Evolutionary conservation across 2,888 invertebrate species (phyloP).

Genomic region (Metalampra italica): DNA sequence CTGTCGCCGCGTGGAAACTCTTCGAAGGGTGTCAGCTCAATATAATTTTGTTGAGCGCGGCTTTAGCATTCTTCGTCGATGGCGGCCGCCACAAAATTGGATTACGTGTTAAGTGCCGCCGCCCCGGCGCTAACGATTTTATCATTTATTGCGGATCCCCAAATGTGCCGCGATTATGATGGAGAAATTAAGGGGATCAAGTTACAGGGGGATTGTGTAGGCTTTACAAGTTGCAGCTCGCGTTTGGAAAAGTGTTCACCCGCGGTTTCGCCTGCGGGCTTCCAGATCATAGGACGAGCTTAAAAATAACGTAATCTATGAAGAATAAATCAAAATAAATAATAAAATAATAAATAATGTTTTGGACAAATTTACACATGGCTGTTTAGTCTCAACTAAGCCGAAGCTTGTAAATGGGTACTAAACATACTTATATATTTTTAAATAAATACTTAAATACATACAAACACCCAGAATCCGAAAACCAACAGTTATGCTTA

Average conservation of each 20-base stretch:
- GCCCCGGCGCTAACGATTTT: constrained; percentile 52
- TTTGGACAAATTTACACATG: no score
- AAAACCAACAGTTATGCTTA: no score
- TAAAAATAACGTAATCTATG: no score
- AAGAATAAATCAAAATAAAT: no score
- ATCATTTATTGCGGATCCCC: constrained; percentile 58
- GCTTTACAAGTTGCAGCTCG: constrained; percentile 13
- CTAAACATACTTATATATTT: no score
- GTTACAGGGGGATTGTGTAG: constrained; percentile 14
- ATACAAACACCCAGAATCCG: no score
- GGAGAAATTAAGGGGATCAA: constrained; percentile 33
- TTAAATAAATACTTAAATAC: no score
- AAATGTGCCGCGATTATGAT: constrained; percentile 50
- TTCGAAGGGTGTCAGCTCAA: constrained; percentile 32
- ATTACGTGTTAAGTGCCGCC: constrained; percentile 66
- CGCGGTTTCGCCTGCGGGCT: no score
- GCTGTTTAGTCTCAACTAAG: no score
- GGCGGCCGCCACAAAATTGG: constrained; percentile 61
- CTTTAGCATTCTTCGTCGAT: constrained; percentile 61
- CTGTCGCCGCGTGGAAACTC: constrained; percentile 4
- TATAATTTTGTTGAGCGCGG: constrained; percentile 56
- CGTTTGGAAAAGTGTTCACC: constrained; percentile 5
- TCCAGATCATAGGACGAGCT: no score
- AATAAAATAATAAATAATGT: no score
- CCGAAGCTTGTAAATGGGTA: no score